These are phyloP conservation scores for Telmatherina bonti DNA, from an alignment of 2,797 vertebrate species.

Conservation along the genomic window DNA sequence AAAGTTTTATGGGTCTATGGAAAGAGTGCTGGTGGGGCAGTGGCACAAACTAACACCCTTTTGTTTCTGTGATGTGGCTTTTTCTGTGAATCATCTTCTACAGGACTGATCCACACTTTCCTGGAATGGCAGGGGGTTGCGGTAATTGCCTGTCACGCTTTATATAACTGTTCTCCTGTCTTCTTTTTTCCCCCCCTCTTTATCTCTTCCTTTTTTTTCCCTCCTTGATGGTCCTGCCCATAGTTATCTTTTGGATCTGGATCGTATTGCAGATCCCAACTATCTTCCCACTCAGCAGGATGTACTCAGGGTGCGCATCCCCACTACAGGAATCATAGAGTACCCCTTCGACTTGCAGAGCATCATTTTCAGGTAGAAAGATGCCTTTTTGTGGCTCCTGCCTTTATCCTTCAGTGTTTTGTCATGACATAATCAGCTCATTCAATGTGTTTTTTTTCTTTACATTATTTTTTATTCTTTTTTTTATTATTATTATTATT, in stretches of 20 bases:
- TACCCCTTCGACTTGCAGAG: conserved; percentile 90
- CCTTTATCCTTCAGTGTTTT: conserved; percentile 40
- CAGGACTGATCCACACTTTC: conserved; percentile 73
- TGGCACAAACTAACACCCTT: conserved; percentile 61
- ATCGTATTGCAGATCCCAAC: conserved; percentile 83
- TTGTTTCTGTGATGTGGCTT: conserved; percentile 59
- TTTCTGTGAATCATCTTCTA: conserved; percentile 64
- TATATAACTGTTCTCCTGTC: conserved; percentile 80
- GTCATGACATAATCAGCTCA: conserved; percentile 47
- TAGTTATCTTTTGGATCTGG: conserved; percentile 89
- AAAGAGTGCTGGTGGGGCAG: conserved; percentile 48
- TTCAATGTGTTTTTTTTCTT: conserved; percentile 32
- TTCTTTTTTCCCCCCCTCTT: conserved; percentile 48
- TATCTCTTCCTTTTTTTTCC: conserved; percentile 20
- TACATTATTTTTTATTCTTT: background rate
- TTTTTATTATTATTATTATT: too few species aligned
- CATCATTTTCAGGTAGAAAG: conserved; percentile 90
- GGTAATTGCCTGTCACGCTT: conserved; percentile 76
- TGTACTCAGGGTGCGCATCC: conserved; percentile 89
- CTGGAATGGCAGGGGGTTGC: conserved; percentile 70
- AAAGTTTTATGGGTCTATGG: conserved; percentile 30
- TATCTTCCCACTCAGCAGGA: conserved; percentile 90
- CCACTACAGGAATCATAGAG: conserved; percentile 89
- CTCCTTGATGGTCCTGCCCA: conserved; percentile 50
- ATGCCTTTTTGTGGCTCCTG: conserved; percentile 24